Conservation (phyloP, 2,113 vertebrate species). For the Nannobrachium achirus region DNA sequence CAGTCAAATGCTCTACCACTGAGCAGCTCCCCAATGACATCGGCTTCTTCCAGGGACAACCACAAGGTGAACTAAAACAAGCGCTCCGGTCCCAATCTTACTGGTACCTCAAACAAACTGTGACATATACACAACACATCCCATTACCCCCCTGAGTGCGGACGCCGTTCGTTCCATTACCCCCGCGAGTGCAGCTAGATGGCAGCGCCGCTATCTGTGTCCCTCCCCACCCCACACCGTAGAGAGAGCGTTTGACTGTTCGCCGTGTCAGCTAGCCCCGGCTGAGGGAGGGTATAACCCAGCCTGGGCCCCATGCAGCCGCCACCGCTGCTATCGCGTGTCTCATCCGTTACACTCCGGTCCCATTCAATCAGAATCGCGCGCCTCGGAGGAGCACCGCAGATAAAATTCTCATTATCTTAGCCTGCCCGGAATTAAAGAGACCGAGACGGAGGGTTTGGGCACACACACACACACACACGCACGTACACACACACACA, state of each 20-base stretch:
- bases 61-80: no score
- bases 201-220: conserved; percentile 35
- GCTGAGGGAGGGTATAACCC: conserved; percentile 50
- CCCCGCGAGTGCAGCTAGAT: no score
- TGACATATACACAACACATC: conserved; percentile 58
- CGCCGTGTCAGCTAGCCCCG: conserved; percentile 37
- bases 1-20: no score
- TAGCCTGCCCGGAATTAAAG: conserved; percentile 74
- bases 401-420: conserved; percentile 84
- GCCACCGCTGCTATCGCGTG: conserved; percentile 63
- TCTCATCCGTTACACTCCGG: conserved; percentile 81
- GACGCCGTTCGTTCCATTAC: conserved; percentile 5
- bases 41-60: no score
- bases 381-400: conserved; percentile 65
- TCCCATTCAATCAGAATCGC: conserved; percentile 79
- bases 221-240: conserved; percentile 32
- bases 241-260: conserved; percentile 36
- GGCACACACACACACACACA: conserved; percentile 23
- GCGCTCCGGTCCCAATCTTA: no score
- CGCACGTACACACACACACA: conserved; percentile 11
- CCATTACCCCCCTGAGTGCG: conserved; percentile 55
- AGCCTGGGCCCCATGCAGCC: conserved; percentile 45
- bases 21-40: no score
- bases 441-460: conserved; percentile 44
- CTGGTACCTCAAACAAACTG: no score